These are phyloP conservation scores for Nothobranchius kuhntae DNA, from an alignment of 2,113 vertebrate species.

Conservation along the genomic window DNA sequence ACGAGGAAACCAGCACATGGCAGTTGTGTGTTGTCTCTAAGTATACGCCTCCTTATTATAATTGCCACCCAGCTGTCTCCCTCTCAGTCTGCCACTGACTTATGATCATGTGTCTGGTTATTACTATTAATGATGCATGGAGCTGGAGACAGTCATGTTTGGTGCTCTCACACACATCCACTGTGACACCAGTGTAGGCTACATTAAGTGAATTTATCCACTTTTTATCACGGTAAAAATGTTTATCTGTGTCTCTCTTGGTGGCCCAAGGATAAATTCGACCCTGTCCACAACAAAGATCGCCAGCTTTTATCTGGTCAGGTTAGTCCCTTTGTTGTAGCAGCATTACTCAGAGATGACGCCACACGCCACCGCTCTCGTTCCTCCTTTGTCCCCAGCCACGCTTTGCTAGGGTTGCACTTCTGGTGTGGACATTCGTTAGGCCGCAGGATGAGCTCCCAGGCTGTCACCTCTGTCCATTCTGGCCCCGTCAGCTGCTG, in stretches of 20 bases:
- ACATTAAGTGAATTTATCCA: not conserved
- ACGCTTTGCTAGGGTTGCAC: conserved; percentile 73
- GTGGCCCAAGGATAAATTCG: conserved; percentile 34
- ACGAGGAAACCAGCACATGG: conserved; percentile 54
- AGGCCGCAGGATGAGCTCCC: conserved; percentile 70
- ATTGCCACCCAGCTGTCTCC: conserved; percentile 32
- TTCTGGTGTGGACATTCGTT: conserved; percentile 73
- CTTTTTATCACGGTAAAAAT: conserved; percentile 11
- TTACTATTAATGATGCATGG: conserved; percentile 48
- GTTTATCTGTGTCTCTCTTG: conserved; percentile 6
- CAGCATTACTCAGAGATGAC: conserved; percentile 74
- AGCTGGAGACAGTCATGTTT: conserved; percentile 1
- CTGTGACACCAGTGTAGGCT: not conserved
- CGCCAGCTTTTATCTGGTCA: conserved; percentile 59
- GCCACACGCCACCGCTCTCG: conserved; percentile 48
- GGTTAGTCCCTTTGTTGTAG: conserved; percentile 60
- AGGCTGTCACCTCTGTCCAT: conserved; percentile 59
- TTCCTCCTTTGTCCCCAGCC: conserved; percentile 53
- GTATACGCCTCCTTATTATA: conserved; percentile 57
- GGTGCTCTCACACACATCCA: not conserved
- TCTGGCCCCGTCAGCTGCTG: conserved; percentile 64
- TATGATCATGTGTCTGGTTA: conserved; percentile 40
- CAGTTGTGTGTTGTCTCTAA: conserved; percentile 48
- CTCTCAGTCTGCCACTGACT: conserved; percentile 18
- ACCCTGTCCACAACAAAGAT: conserved; percentile 59